Conservation (phyloP, 1,140 invertebrate genomes). For the Panagrolaimus sp. region DNA sequence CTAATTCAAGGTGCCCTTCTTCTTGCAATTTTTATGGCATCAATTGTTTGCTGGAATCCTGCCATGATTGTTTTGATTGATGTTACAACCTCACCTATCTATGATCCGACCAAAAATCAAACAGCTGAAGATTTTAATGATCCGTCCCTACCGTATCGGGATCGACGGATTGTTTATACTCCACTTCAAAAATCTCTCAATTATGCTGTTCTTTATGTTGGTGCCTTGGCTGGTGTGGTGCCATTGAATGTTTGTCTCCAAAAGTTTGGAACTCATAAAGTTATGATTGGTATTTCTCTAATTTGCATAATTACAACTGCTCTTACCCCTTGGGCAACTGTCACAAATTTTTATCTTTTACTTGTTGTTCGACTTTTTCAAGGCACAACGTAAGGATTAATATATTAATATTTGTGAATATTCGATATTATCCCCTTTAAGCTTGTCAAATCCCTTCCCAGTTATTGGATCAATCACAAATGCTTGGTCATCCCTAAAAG, state of each 20-base stretch:
- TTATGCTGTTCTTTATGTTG: conserved; percentile 26
- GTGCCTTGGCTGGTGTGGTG: conserved; percentile 20
- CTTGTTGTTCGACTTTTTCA: conserved; percentile 25
- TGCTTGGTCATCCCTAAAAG: conserved; percentile 15
- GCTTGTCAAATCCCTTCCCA: conserved; percentile 27
- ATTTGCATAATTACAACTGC: conserved; percentile 18
- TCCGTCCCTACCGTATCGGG: neutral
- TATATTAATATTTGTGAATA: too few species aligned
- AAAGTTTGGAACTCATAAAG: conserved; percentile 12
- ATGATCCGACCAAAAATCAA: conserved; percentile 12
- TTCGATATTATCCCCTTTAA: too few species aligned
- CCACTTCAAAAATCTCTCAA: conserved; percentile 19
- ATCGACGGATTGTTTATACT: conserved; percentile 17
- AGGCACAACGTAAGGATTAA: too few species aligned
- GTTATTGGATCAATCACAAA: conserved; percentile 22
- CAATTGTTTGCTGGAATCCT: conserved; percentile 22
- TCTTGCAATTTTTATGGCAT: neutral
- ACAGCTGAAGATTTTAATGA: conserved; percentile 23
- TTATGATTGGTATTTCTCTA: conserved; percentile 19
- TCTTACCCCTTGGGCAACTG: conserved; percentile 20
- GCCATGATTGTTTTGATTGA: conserved; percentile 25
- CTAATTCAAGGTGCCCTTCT: neutral
- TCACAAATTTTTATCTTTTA: conserved; percentile 15
- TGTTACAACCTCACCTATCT: conserved; percentile 20
- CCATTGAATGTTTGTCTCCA: conserved; percentile 21